Conservation (phyloP, 2,113 vertebrate species). For the Lonchura striata region DNA sequence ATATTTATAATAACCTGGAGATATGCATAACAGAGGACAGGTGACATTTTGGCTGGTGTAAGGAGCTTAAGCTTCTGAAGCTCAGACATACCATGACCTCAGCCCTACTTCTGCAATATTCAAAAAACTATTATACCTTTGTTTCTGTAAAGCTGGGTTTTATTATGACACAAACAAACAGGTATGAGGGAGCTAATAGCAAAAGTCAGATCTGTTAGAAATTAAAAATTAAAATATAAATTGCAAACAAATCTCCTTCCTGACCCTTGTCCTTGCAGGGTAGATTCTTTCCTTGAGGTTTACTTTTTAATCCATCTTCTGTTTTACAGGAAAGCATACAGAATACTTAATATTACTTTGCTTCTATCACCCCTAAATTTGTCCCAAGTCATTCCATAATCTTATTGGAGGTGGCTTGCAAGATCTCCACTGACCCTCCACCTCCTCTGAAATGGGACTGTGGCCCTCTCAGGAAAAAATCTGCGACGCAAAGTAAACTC, state of each 20-base stretch:
- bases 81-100: not conserved
- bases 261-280: fast-evolving
- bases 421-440: not conserved
- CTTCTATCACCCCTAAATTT: not conserved
- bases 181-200: not conserved
- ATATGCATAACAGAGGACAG: not conserved
- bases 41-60: not conserved
- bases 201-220: not conserved
- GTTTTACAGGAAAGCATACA: not conserved
- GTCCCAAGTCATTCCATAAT: not conserved
- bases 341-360: not conserved
- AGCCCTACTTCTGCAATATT: not conserved
- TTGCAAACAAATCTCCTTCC: not conserved
- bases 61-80: not conserved
- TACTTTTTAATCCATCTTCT: not conserved
- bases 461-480: not conserved
- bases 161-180: not conserved
- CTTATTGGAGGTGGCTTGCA: not conserved
- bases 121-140: not conserved
- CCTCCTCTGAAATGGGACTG: not conserved
- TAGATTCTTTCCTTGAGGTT: not conserved
- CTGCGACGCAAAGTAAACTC: not conserved
- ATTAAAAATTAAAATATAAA: not conserved
- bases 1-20: not conserved
- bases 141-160: not conserved